Conservation (phyloP, 2,888 invertebrate species). For the Chrysolina haemoptera region DNA sequence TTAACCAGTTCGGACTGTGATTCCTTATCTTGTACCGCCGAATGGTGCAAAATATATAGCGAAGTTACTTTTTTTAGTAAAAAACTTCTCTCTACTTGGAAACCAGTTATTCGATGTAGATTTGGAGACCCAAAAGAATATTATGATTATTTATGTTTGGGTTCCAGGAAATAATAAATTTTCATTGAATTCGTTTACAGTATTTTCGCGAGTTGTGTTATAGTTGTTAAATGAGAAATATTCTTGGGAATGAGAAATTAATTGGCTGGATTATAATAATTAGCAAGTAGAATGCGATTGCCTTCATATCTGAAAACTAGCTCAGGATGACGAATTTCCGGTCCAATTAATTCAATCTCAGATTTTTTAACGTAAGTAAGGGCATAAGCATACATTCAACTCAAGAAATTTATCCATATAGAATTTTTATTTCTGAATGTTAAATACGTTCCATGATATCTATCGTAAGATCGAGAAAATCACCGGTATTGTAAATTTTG, state of each 20-base stretch:
- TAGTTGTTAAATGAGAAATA: neutral
- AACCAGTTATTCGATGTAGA: slow-evolving; percentile 26
- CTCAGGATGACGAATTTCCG: no score
- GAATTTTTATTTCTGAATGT: no score
- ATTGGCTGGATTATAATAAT: no score
- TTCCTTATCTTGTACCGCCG: slow-evolving; percentile 34
- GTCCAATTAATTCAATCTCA: no score
- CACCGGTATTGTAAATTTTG: no score
- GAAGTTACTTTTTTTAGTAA: slow-evolving; percentile 29
- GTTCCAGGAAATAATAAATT: neutral
- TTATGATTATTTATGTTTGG: slow-evolving; percentile 8
- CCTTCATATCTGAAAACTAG: no score
- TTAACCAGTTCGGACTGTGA: slow-evolving; percentile 41
- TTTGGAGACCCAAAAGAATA: slow-evolving; percentile 1
- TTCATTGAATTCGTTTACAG: neutral
- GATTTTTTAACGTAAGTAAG: no score
- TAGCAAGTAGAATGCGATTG: no score
- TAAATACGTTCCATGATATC: no score
- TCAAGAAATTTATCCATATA: no score
- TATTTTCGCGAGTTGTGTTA: neutral
- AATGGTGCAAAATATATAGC: slow-evolving; percentile 34
- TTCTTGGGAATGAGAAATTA: neutral
- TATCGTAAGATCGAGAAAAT: no score
- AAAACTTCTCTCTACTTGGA: slow-evolving; percentile 28
- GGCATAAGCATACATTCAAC: no score